Conservation (phyloP, 53 echinoderm and acorn worm species). For the Mesocentrotus franciscanus region DNA sequence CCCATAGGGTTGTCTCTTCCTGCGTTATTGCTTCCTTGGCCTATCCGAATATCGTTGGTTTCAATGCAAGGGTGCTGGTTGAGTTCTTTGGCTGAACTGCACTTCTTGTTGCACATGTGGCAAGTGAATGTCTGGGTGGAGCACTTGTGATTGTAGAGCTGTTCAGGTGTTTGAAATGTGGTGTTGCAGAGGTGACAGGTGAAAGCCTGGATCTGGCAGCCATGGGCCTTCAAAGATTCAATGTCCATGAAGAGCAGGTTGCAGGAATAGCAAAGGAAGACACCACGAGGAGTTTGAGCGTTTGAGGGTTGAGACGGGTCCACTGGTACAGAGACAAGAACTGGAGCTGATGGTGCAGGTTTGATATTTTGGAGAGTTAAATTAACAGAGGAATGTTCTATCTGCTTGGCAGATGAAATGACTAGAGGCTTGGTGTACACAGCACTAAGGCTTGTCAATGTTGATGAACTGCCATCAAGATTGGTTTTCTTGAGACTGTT, state of each 20-base stretch:
- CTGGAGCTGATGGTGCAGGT: neutral
- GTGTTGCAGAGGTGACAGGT: neutral
- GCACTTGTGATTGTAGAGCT: slow-evolving; percentile 40
- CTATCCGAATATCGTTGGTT: neutral
- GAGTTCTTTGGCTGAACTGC: slow-evolving; percentile 37
- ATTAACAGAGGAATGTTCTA: neutral
- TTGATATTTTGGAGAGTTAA: neutral
- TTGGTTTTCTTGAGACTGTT: neutral
- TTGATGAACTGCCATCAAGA: neutral
- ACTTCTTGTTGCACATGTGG: slow-evolving; percentile 35
- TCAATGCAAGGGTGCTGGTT: slow-evolving; percentile 57
- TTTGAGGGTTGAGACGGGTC: neutral
- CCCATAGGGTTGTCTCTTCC: neutral
- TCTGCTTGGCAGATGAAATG: neutral
- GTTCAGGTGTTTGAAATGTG: slow-evolving; percentile 17
- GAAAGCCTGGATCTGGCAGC: slow-evolving; percentile 15
- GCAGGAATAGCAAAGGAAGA: slow-evolving; percentile 38
- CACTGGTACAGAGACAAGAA: neutral
- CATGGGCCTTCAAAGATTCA: slow-evolving; percentile 21
- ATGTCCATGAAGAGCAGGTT: slow-evolving; percentile 30
- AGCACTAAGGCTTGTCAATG: neutral
- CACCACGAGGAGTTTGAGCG: neutral
- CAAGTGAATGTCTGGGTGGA: neutral
- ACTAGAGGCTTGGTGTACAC: neutral
- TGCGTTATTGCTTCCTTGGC: neutral